phyloP scores from a whole-genome alignment of 1,140 invertebrate species.

The Papilio polyxenes region DNA sequence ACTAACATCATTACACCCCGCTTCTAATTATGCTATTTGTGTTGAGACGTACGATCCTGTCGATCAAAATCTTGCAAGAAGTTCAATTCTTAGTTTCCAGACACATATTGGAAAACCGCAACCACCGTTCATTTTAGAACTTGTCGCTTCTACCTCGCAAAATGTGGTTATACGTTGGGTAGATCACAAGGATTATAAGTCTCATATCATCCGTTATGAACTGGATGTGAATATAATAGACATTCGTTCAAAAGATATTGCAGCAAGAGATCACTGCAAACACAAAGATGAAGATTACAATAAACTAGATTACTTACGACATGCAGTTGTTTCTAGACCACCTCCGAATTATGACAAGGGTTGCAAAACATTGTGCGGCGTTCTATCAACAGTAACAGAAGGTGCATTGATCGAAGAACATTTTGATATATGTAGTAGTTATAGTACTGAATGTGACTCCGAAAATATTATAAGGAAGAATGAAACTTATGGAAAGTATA shows the following conservation, averaged over 20 bases:
- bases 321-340: slow-evolving; percentile 66
- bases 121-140: slow-evolving; percentile 68
- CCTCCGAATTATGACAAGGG: slow-evolving; percentile 66
- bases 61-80: slow-evolving; percentile 53
- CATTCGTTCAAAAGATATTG: slow-evolving; percentile 49
- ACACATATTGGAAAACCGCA: slow-evolving; percentile 68
- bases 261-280: slow-evolving; percentile 57
- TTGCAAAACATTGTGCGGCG: slow-evolving; percentile 71
- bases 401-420: slow-evolving; percentile 67
- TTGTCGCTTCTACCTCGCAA: slow-evolving; percentile 60
- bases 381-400: slow-evolving; percentile 59
- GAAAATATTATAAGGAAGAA: slow-evolving; percentile 52
- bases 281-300: slow-evolving; percentile 46
- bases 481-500: slow-evolving; percentile 50
- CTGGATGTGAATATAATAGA: slow-evolving; percentile 66
- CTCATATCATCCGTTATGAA: slow-evolving; percentile 63
- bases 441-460: slow-evolving; percentile 51
- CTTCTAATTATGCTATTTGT: slow-evolving; percentile 66
- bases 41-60: slow-evolving; percentile 65
- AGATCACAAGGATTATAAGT: slow-evolving; percentile 64
- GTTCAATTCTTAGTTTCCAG: slow-evolving; percentile 62
- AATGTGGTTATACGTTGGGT: slow-evolving; percentile 66
- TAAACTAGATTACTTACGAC: slow-evolving; percentile 62
- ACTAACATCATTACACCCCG: slow-evolving; percentile 56
- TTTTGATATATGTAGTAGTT: slow-evolving; percentile 64